phyloP scores from a whole-genome alignment of 2,113 vertebrate species.

The Salvelinus alpinus region DNA sequence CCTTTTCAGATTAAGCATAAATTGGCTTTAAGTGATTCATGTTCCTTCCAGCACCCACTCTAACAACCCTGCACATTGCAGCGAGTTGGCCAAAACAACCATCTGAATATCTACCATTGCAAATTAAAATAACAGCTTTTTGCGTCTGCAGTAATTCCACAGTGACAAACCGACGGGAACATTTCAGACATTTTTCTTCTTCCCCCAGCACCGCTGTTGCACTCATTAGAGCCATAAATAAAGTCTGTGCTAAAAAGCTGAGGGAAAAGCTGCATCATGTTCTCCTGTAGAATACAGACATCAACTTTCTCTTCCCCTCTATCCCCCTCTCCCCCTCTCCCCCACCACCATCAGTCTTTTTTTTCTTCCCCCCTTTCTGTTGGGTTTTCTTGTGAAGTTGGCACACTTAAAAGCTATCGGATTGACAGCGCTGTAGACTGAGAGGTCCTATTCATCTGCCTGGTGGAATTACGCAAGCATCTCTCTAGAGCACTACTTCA shows the following conservation, averaged over 20 bases:
- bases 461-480: conserved; percentile 72
- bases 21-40: conserved; percentile 16
- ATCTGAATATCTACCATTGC: conserved; percentile 38
- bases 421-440: conserved; percentile 72
- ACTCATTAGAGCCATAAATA: conserved; percentile 56
- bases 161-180: conserved; percentile 42
- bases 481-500: conserved; percentile 75
- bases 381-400: conserved; percentile 70
- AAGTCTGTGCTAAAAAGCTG: conserved; percentile 37
- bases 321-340: conserved; percentile 16
- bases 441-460: conserved; percentile 74
- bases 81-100: conserved; percentile 27
- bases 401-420: conserved; percentile 73
- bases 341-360: background rate
- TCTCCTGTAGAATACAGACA: conserved; percentile 67
- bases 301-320: conserved; percentile 50
- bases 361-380: conserved; percentile 41
- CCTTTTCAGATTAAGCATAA: no score
- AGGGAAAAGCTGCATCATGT: conserved; percentile 33
- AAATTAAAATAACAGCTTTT: conserved; percentile 41
- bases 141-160: conserved; percentile 29
- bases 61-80: conserved; percentile 3
- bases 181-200: conserved; percentile 45
- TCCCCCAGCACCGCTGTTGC: conserved; percentile 21
- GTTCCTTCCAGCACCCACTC: conserved; percentile 17